Conservation (phyloP, 2,888 invertebrate species). For the Psylliodes chrysocephalus region DNA sequence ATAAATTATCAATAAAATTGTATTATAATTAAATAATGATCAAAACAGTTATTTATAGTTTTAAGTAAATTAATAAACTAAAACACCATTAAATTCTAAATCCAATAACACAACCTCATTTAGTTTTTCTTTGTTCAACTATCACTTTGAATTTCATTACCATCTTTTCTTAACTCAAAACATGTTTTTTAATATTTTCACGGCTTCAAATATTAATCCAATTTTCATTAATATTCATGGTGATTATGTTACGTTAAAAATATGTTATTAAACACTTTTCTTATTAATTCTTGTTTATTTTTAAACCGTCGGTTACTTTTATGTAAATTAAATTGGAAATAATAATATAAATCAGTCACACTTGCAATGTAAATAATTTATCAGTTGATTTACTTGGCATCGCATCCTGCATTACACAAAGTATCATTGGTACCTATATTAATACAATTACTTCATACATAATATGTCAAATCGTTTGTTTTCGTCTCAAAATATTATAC, state of each 20-base stretch:
- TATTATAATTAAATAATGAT: no score
- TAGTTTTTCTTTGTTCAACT: no score
- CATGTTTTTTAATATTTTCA: neutral
- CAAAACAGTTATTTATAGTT: no score
- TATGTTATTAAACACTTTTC: neutral
- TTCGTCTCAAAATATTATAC: no score
- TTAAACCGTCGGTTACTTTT: neutral
- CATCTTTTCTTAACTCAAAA: no score
- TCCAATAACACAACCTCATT: no score
- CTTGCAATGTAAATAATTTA: slow-evolving; percentile 9
- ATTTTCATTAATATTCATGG: neutral
- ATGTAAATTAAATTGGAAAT: neutral
- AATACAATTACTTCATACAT: no score
- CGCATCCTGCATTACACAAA: neutral
- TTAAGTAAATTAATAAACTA: no score
- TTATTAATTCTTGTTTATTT: neutral
- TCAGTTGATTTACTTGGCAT: slow-evolving; percentile 4
- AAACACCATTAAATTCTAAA: no score
- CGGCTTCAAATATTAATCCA: neutral
- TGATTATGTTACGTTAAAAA: neutral
- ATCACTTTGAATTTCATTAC: no score
- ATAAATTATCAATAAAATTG: no score
- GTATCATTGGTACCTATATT: neutral
- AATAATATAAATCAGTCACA: slow-evolving; percentile 3
- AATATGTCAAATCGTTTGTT: no score